Base-by-base conservation (phyloP, 2,113 vertebrate species). In the Passer domesticus region DNA sequence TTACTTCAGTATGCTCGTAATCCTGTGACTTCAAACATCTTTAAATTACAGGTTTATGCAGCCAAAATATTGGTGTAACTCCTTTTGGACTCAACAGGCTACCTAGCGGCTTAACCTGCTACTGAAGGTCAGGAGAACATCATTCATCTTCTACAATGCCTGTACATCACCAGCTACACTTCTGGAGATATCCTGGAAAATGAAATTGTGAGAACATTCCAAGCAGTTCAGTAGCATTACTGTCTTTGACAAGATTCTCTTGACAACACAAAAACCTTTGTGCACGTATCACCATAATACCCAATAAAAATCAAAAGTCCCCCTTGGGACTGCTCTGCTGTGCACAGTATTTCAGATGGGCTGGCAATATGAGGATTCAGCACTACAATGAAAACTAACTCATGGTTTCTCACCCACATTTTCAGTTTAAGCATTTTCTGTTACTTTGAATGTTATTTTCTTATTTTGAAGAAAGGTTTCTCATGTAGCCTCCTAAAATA, bases 181-280 rank as follows among this genome's bases (percentile, higher is more conserved):
- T 86, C 39, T 64, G 70, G 63, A 84, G 44, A 33, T 88, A 50
- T 46, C 68, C 78, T 88, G 83, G 55, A 96, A 96, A 96, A 92
- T 53, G 49, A 91, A 95, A 81, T 78, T 90, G 64, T 88, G 87
- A 93, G 95, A 95, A 95, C 90, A 97, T 88, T 94, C 67, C 80
- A 94, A 69, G 62, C 6, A 2, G 59, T 94, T 92, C 89, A 55
- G 22, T 39, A 37, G 58, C 72, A 83, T 91, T 90, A 91, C 67
- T 77, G 83, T 77, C 60, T 89, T 46, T 92, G 89, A 92, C 63
- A 92, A 86, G 82, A 82, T 79, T 50, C n/a, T 89, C 62, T 86
- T 74, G 64, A 92, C 83, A 91, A 68, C 52, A 50, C 50, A 52
- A 37, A 89, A 80, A 83, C 67, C 23, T 73, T 80, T 72, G 49